phyloP scores from a whole-genome alignment of 2,113 vertebrate genomes.

The Pongo pygmaeus region DNA sequence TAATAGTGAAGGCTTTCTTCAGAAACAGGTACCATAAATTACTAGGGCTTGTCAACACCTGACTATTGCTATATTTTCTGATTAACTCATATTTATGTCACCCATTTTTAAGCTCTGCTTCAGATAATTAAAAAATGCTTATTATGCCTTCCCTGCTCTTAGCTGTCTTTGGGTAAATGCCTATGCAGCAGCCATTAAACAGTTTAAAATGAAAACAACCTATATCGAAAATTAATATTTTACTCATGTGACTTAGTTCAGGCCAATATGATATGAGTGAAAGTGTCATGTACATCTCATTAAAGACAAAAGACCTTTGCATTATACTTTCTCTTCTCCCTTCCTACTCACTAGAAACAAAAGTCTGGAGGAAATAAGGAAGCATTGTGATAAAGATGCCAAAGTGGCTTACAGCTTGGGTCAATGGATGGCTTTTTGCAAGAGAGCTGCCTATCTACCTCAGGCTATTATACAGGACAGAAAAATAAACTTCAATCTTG shows the following conservation, averaged over 20 bases:
- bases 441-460: background rate
- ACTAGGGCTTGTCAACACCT: slow-evolving; percentile 46
- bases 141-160: background rate
- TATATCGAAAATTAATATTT: background rate
- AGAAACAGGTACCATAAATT: slow-evolving; percentile 9
- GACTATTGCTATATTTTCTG: slow-evolving; percentile 44
- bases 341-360: background rate
- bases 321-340: background rate
- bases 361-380: background rate
- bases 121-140: background rate
- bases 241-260: background rate
- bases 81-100: slow-evolving; percentile 53
- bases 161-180: background rate
- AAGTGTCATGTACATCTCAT: background rate
- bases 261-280: background rate
- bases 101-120: background rate
- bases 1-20: slow-evolving; percentile 41
- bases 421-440: background rate
- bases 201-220: background rate
- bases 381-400: background rate
- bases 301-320: background rate
- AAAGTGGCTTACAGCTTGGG: background rate
- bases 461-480: background rate
- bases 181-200: background rate
- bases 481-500: background rate